phyloP scores from a whole-genome alignment of 2,797 vertebrate species.

The Melanotaenia nigrans region DNA sequence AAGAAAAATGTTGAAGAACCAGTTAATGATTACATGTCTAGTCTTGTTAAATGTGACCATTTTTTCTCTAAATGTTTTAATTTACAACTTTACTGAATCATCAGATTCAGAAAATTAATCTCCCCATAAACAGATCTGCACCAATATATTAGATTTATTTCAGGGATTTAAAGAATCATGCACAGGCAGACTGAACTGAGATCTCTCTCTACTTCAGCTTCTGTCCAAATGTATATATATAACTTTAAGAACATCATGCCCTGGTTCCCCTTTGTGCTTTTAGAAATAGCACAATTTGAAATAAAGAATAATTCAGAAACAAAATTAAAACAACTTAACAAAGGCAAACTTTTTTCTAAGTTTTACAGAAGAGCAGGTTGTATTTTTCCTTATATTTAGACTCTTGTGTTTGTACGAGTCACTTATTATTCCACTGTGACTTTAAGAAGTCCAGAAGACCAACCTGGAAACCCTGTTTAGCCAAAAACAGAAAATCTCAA shows the following conservation, averaged over 20 bases:
- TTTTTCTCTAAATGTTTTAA: neutral
- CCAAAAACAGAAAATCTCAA: constrained; percentile 48
- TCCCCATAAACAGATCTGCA: neutral
- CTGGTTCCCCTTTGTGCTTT: neutral
- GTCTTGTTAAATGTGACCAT: neutral
- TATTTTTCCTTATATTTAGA: constrained; percentile 12
- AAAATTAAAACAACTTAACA: neutral
- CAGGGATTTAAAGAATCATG: neutral
- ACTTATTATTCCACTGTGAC: constrained; percentile 42
- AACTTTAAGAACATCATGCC: neutral
- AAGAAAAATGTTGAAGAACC: neutral
- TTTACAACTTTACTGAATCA: neutral
- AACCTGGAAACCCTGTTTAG: constrained; percentile 56
- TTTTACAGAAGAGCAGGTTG: constrained; percentile 7
- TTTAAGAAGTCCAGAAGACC: constrained; percentile 28
- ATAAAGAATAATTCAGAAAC: neutral
- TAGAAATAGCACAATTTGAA: neutral
- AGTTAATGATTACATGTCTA: neutral
- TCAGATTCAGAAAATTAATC: neutral
- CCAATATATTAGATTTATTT: neutral
- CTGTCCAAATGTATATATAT: neutral
- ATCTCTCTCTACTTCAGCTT: neutral
- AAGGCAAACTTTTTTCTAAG: neutral
- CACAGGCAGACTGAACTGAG: neutral
- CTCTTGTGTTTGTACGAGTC: constrained; percentile 4